Evolutionary conservation across 2,888 invertebrate species (phyloP), one percentile per base, ranked within the genome.

Genomic region (Drosophila formosana): DNA sequence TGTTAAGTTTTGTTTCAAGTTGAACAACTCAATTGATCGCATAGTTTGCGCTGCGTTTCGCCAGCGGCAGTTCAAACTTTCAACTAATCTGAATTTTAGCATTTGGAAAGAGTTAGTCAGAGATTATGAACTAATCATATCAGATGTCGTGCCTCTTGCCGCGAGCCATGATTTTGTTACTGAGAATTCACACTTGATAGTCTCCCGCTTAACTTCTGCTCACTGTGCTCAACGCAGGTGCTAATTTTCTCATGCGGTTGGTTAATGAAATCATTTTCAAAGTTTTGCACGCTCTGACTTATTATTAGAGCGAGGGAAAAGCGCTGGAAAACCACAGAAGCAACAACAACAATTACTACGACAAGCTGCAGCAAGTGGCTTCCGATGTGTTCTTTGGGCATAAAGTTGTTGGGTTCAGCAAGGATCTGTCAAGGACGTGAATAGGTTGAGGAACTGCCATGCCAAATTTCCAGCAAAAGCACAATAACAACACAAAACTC

Each of bases 201-300:
- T 3, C 5, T 49, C 32, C 6, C n/a, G 8, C 18, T 39, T 9
- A 3, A 32, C 26, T 28, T 32, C 30, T 25, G 3, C 9, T 4
- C 18, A 13, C 30, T 18, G 26, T 26, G 32, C 25, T 50, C 53
- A 67, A 61, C 41, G 49, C 75, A 76, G 78, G 75, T 76, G 76
- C 56, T 74, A 76, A 76, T 78, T 78, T 78, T 74, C 76, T 56
- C 78, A 78, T 73, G 78, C 78, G 75, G 78, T 65, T 78, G 65
- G 58, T 69, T 76, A 78, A 76, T 78, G 78, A 78, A 78, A 76
- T 76, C 70, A 76, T 75, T 75, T 65, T 26, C 26, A 69, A 75
- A 78, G 62, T 78, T 78, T 65, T 53, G 18, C 18, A 18, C 74
- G 56, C 63, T 56, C 62, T 66, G 26, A 57, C n/a, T 37, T 37